A percentile compares a stretch with the other conserved stretches of the same genome.
Evolutionary conservation across 2,888 invertebrate species (phyloP).

Genomic region (Microctonus aethiopoides): DNA sequence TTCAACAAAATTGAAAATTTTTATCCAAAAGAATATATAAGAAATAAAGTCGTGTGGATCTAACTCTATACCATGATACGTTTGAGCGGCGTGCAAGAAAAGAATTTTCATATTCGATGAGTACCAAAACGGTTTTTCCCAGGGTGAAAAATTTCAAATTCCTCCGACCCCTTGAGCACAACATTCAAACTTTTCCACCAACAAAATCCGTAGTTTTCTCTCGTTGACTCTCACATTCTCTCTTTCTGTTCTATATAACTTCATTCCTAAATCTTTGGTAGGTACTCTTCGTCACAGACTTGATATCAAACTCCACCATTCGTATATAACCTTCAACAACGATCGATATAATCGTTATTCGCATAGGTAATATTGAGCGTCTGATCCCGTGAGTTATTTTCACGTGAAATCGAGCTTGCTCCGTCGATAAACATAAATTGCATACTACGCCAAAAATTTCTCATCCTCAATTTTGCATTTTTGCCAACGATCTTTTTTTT

Average conservation of each 20-base stretch:
- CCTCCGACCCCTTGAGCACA: background rate
- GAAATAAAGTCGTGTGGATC: background rate
- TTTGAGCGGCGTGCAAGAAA: constrained; percentile 13
- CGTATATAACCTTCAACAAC: constrained; percentile 3
- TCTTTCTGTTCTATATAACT: background rate
- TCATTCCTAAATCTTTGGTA: background rate
- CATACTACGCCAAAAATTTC: constrained; percentile 39
- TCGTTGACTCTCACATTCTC: background rate
- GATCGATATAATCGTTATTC: constrained; percentile 47
- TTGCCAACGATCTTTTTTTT: background rate
- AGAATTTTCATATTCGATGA: constrained; percentile 43
- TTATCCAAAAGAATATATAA: constrained; percentile 11
- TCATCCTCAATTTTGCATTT: background rate
- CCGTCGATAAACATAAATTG: constrained; percentile 47
- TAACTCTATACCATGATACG: constrained; percentile 38
- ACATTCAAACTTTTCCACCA: constrained; percentile 31
- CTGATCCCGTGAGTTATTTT: constrained; percentile 51
- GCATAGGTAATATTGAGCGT: constrained; percentile 45
- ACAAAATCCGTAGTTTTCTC: constrained; percentile 30
- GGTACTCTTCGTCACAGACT: constrained; percentile 12
- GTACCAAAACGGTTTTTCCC: constrained; percentile 20
- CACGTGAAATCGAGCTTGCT: constrained; percentile 43
- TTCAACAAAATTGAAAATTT: constrained; percentile 24
- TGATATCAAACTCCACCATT: constrained; percentile 13
- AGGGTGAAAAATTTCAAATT: constrained; percentile 36